Evolutionary conservation across 1,140 invertebrate species (phyloP), one percentile per base, ranked within the genome.

Genomic region (Hylyphantes graminicola): DNA sequence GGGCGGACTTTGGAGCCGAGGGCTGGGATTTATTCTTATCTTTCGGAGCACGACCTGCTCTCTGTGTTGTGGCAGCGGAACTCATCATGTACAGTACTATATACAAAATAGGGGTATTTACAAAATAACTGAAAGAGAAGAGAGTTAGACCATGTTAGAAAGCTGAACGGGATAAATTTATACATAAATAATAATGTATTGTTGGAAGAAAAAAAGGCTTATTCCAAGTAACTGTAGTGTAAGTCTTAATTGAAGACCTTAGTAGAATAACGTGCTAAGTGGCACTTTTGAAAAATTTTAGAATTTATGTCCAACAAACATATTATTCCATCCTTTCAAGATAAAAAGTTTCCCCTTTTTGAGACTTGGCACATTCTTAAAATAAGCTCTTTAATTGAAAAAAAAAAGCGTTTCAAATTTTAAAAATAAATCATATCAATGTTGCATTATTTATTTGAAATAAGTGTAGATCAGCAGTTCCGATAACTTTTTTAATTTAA

Each of bases 81-180:
- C 79, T 86, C 85, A 86, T 86, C 65, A 83, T 82, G 61, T 75
- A 85, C 76, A 79, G 84, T 80, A 86, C 80, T 83, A 83, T 86
- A 83, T 86, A 86, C 85, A 86, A 86, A 86, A 83, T 68, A 80
- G 73, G 82, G 54, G 61, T 85, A 85, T 85, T 85, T 85, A 85
- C 82, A 85, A 85, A 85, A 85, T 85, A 85, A 85, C 82, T 85
- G 74, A 17, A 59, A 59, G n/a, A 59, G 57, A 59, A 59, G 11
- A 12, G n/a, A 59, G 55, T 11, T 0, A 11, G 3, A 59, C n/a
- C 57, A 59, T 13, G 57, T 59, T 13, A 13, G 7, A 13, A 13
- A 13, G n/a, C 12, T 59, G 11, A 13, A 59, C 5, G 5, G 8
- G 57, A 59, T 13, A n/a, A 6, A 9, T 13, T 59, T 59, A n/a